These are phyloP conservation scores for Pao palembangensis DNA, from an alignment of 2,113 vertebrate genomes.

Conservation along the genomic window DNA sequence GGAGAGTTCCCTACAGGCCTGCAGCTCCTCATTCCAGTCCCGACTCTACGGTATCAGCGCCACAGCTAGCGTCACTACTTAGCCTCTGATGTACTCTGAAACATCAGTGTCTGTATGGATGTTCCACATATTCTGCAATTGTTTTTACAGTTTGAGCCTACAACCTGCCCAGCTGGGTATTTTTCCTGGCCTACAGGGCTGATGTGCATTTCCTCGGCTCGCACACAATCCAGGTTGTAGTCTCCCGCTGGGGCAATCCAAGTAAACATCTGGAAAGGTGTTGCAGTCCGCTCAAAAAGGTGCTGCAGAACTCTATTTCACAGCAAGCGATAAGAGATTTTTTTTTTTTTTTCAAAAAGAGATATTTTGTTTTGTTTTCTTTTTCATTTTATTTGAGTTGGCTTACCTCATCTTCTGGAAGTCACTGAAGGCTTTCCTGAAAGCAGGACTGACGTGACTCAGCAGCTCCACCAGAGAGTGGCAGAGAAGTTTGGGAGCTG, in stretches of 20 bases:
- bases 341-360: background rate
- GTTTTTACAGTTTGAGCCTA: background rate
- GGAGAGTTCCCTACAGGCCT: slow-evolving; percentile 85
- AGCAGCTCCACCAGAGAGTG: slow-evolving; percentile 94
- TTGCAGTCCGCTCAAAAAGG: slow-evolving; percentile 90
- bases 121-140: background rate
- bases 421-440: slow-evolving; percentile 88
- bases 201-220: slow-evolving; percentile 86
- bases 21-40: slow-evolving; percentile 95
- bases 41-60: slow-evolving; percentile 75
- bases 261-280: slow-evolving; percentile 91
- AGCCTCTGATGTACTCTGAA: background rate
- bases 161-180: slow-evolving; percentile 90
- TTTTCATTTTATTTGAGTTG: background rate
- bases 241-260: slow-evolving; percentile 88
- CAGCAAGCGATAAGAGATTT: slow-evolving; percentile 1
- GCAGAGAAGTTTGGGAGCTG: slow-evolving; percentile 88
- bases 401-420: slow-evolving; percentile 91
- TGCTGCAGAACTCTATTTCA: slow-evolving; percentile 83
- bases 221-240: slow-evolving; percentile 87
- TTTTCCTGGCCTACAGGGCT: slow-evolving; percentile 87
- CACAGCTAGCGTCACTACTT: background rate
- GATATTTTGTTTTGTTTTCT: background rate
- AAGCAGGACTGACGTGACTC: slow-evolving; percentile 90
- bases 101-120: background rate